phyloP scores from a whole-genome alignment of 2,113 vertebrate genomes.

The Galeopterus variegatus region DNA sequence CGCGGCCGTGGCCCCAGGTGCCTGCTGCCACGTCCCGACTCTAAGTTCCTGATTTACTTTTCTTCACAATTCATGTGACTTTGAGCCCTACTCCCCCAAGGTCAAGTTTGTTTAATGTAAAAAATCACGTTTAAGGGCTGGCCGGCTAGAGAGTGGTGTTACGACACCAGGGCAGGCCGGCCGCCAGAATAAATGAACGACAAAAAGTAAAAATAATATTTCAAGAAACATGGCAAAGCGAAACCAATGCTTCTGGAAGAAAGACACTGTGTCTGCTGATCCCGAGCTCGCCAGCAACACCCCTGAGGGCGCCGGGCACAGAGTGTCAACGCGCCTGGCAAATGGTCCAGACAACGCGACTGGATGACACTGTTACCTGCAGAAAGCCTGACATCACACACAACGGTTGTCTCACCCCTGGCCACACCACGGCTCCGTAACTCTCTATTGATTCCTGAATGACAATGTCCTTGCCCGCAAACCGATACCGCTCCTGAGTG shows the following conservation, averaged over 20 bases:
- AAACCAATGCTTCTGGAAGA: neutral
- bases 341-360: neutral
- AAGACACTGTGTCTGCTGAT: neutral
- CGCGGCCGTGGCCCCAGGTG: neutral
- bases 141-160: no score
- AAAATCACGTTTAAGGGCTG: no score
- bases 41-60: neutral
- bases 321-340: no score
- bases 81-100: neutral
- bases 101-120: neutral
- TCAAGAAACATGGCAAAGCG: neutral
- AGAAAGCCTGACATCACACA: rapidly evolving
- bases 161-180: no score
- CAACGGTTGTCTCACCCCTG: constrained; percentile 83
- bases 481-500: constrained; percentile 88
- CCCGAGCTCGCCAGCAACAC: no score
- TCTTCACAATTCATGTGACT: neutral
- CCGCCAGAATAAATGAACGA: no score
- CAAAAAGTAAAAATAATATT: neutral
- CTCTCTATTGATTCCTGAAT: constrained; percentile 91
- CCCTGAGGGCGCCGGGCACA: neutral
- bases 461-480: constrained; percentile 86
- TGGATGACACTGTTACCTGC: rapidly evolving
- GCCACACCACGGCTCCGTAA: constrained; percentile 90
- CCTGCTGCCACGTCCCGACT: neutral